Base-by-base conservation (phyloP, 2,113 vertebrate species). In the Hippocampus barbouri region DNA sequence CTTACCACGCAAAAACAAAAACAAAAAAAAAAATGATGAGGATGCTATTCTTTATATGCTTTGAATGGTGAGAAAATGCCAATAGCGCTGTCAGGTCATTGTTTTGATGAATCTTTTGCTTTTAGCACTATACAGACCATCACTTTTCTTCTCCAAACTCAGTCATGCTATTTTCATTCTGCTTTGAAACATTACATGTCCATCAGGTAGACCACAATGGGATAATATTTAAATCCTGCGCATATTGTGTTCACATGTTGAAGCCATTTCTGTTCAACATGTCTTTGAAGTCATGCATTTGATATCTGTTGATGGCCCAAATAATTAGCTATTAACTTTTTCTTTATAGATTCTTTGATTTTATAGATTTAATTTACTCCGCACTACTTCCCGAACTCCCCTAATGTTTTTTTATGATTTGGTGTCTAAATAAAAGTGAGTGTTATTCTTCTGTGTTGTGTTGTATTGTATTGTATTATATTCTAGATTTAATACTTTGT, bases 71-170 rank as follows among this genome's bases (percentile, higher is more conserved):
- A 59, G 54, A 68, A 85, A 75, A 76, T 76, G 72, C 70, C 75
- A 60, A 80, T 72, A 80, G 70, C 66, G 70, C 72, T 72, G 72
- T 86, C 73, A 66, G 60, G 59, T 43, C 80, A 53, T 75, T 77
- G 71, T 81, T 86, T 78, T 73, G 65, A 76, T 84, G 79, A 80
- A 23, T 40, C 53, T 11, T 51, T 62, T 73, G 73, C 82, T 89
- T 86, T 88, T 43, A 86, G 76, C 78, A 59, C 20, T n/a, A 60
- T 86, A 76, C 83, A 86, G 70, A 18, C 0, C 56, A 53, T 69
- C n/a, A 25, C 66, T 10, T 77, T 67, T 76, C 43, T 56, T 69
- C 59, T 78, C 54, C 40, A 65, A 75, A 70, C 70, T 78, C 71
- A 78, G 72, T 68, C 70, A 72, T 65, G 78, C 78, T 62, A 75